Base-by-base conservation (phyloP, 2,113 vertebrate genomes). In the Campylomormyrus numenius region DNA sequence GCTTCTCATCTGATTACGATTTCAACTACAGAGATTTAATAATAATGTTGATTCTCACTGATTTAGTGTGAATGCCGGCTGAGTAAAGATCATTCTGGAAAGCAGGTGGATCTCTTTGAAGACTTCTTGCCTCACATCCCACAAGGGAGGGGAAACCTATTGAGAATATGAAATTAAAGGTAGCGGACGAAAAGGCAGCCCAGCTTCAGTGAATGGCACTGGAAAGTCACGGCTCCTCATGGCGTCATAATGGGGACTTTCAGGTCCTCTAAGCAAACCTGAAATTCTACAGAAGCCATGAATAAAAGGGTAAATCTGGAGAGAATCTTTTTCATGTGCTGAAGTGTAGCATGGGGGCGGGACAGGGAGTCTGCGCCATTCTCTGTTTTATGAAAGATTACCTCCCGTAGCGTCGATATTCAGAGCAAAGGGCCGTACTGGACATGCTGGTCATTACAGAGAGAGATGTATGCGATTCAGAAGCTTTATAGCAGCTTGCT, bases 91-190 rank as follows among this genome's bases (percentile, higher is more conserved):
- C 50, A 87, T 52, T 11, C 85, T 53, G 27, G 50, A 19, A 87
- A 87, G 49, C 31, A 52, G 85, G 85, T n/a, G 48, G 48, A 87
- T 35, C 85, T 56, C 85, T 87, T 87, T 87, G 85, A 87, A 56
- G n/a, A 53, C n/a, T 19, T 87, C 31, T 52, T n/a, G 85, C 50
- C 50, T 87, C 85, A 53, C n/a, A 17, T 31, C 85, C 46, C 49
- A 87, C 50, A 87, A 87, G 50, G 85, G 85, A 56, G 85, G 50
- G 50, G 31, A 87, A 87, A 56, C 31, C 27, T 56, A 87, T 53
- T 87, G 85, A 87, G 31, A 56, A 87, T 53, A 87, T 87, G 49
- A 87, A 87, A 87, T 87, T 87, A 87, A 87, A 87, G 85, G 50
- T 50, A 53, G 49, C n/a, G n/a, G 85, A 39, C n/a, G 8, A 87